phyloP scores from a whole-genome alignment of 1,140 invertebrate species.

The Radopholus similis region DNA sequence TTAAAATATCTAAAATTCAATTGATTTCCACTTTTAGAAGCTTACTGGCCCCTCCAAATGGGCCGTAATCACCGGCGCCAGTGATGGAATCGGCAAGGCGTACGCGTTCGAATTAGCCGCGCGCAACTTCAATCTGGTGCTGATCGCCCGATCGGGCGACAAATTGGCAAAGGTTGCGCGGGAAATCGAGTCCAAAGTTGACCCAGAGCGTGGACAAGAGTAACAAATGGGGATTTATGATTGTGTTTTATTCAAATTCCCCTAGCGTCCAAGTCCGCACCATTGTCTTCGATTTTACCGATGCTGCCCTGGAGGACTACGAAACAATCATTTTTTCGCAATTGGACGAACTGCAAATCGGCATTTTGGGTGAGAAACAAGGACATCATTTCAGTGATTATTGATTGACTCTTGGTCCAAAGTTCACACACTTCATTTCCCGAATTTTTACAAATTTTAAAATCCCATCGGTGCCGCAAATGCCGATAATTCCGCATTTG shows the following conservation, averaged over 20 bases:
- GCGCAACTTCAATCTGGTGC: constrained; percentile 48
- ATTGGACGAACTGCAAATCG: constrained; percentile 31
- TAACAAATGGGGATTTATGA: too few relatives aligned
- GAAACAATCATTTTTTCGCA: constrained; percentile 7
- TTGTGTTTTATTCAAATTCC: too few relatives aligned
- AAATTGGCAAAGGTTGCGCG: constrained; percentile 45
- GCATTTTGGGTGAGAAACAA: constrained; percentile 30
- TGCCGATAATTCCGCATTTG: constrained; percentile 10
- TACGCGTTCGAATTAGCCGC: constrained; percentile 51
- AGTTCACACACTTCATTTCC: neutral
- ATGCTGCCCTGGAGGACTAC: constrained; percentile 37
- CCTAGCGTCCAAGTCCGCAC: constrained; percentile 40
- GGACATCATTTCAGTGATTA: neutral
- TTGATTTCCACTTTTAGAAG: neutral
- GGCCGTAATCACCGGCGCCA: constrained; percentile 54
- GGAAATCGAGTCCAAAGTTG: constrained; percentile 35
- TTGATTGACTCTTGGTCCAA: too few relatives aligned
- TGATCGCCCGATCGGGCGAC: constrained; percentile 44
- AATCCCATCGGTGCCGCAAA: neutral
- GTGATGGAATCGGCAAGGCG: constrained; percentile 55
- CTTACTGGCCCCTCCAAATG: constrained; percentile 36
- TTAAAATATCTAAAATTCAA: constrained; percentile 7
- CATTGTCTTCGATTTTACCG: constrained; percentile 48
- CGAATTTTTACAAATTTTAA: neutral
- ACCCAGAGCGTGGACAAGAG: neutral